These are phyloP conservation scores for Toxonevra muliebris DNA, from an alignment of 2,888 invertebrate species.

Conservation along the genomic window DNA sequence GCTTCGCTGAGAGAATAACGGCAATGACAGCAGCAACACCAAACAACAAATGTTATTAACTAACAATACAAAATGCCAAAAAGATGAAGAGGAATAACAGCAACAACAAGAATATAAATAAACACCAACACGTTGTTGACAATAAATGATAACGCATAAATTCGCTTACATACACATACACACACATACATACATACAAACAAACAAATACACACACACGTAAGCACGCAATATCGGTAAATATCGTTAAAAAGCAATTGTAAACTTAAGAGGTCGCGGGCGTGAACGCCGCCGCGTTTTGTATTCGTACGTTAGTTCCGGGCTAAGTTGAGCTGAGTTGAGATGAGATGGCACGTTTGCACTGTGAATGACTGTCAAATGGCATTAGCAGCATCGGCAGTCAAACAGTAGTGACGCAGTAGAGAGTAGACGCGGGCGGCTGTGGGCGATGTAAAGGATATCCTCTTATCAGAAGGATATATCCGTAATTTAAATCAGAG, in stretches of 20 bases:
- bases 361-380: too few relatives aligned
- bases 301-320: not conserved
- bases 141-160: conserved; percentile 59
- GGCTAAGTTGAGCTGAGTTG: too few relatives aligned
- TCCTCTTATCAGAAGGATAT: too few relatives aligned
- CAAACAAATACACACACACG: not conserved
- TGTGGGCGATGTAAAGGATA: too few relatives aligned
- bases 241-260: conserved; percentile 57
- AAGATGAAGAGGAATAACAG: conserved; percentile 28
- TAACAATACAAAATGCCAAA: conserved; percentile 38
- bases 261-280: conserved; percentile 45
- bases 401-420: too few relatives aligned
- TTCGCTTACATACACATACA: conserved; percentile 40
- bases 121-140: conserved; percentile 49
- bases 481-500: conserved; percentile 52
- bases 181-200: not conserved
- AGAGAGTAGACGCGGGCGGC: too few relatives aligned
- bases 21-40: not conserved
- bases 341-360: too few relatives aligned
- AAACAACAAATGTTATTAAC: conserved; percentile 40
- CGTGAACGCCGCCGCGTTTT: conserved; percentile 29
- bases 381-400: too few relatives aligned
- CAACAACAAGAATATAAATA: conserved; percentile 2
- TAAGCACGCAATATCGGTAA: conserved; percentile 26
- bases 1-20: conserved; percentile 47